phyloP scores from a whole-genome alignment of 92 coral and sea anemone genomes.

The Heliopora coerulea region DNA sequence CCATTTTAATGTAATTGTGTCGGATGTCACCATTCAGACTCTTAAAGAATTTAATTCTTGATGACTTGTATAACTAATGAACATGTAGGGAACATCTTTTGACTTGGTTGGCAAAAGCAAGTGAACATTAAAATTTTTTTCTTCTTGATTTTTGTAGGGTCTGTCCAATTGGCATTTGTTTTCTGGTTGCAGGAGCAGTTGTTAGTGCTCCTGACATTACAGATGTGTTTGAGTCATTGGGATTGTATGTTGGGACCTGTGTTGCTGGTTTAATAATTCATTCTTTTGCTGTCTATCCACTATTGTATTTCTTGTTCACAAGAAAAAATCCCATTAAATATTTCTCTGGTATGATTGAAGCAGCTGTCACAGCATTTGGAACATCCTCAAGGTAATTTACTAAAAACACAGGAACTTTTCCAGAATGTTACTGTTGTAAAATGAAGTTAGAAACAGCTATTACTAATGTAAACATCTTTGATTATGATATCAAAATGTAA shows the following conservation, averaged over 20 bases:
- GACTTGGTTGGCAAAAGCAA: too few relatives aligned
- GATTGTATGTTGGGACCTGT: constrained; percentile 31
- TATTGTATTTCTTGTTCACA: constrained; percentile 30
- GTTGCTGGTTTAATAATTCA: constrained; percentile 22
- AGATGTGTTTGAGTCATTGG: constrained; percentile 25
- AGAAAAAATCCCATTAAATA: constrained; percentile 30
- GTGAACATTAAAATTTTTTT: too few relatives aligned
- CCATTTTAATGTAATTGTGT: too few relatives aligned
- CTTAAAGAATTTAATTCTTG: too few relatives aligned
- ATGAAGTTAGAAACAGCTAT: too few relatives aligned
- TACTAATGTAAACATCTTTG: too few relatives aligned
- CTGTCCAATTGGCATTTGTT: constrained; percentile 38
- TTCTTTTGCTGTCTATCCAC: constrained; percentile 33
- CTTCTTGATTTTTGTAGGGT: constrained; percentile 17
- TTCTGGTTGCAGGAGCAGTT: constrained; percentile 26
- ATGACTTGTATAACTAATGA: too few relatives aligned
- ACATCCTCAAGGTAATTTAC: constrained; percentile 40
- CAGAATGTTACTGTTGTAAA: too few relatives aligned
- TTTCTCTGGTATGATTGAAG: constrained; percentile 32
- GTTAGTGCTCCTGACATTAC: constrained; percentile 16
- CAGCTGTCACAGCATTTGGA: constrained; percentile 38
- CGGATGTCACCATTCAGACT: too few relatives aligned
- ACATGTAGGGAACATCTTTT: too few relatives aligned
- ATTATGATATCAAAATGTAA: too few relatives aligned
- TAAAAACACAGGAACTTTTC: too few relatives aligned